phyloP scores from a whole-genome alignment of 1,140 invertebrate species.

The Drosophila repleta region DNA sequence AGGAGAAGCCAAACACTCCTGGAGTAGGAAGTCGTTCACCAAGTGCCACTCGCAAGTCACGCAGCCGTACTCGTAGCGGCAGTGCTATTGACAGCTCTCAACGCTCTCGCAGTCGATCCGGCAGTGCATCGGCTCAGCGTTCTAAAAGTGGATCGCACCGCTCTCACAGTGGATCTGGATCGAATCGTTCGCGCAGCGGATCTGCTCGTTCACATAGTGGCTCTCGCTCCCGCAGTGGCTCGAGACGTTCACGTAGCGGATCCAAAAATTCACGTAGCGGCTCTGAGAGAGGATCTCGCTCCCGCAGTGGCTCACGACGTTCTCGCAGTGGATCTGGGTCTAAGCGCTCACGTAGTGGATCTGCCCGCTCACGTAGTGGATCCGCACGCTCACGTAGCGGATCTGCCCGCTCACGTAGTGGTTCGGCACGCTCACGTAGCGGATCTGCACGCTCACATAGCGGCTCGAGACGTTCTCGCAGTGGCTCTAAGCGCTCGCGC shows the following conservation, averaged over 20 bases:
- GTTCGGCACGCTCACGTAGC: conserved; percentile 82
- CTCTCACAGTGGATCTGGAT: conserved; percentile 66
- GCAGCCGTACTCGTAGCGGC: conserved; percentile 70
- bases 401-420: conserved; percentile 76
- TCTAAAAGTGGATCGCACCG: conserved; percentile 55
- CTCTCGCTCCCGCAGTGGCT: conserved; percentile 72
- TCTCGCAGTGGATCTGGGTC: conserved; percentile 79
- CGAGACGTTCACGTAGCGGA: conserved; percentile 73
- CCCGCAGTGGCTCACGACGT: conserved; percentile 76
- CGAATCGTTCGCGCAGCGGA: conserved; percentile 81
- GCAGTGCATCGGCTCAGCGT: conserved; percentile 50
- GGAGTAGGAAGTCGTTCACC: conserved; percentile 51
- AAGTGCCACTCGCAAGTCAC: conserved; percentile 24
- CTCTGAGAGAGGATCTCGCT: conserved; percentile 59
- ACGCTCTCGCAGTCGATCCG: conserved; percentile 61
- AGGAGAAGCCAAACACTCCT: conserved; percentile 47
- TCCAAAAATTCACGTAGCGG: conserved; percentile 76
- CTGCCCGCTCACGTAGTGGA: conserved; percentile 44
- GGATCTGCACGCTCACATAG: conserved; percentile 82
- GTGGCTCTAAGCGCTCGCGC: conserved; percentile 79
- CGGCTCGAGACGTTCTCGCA: conserved; percentile 70
- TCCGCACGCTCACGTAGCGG: conserved; percentile 75
- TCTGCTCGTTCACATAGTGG: conserved; percentile 57
- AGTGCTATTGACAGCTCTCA: conserved; percentile 68
- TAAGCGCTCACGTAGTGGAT: conserved; percentile 69